Percentiles rank a stretch among this genome's conserved stretches.
Conservation (phyloP, 2,888 invertebrate species). For the Mesorhabditis belari region DNA sequence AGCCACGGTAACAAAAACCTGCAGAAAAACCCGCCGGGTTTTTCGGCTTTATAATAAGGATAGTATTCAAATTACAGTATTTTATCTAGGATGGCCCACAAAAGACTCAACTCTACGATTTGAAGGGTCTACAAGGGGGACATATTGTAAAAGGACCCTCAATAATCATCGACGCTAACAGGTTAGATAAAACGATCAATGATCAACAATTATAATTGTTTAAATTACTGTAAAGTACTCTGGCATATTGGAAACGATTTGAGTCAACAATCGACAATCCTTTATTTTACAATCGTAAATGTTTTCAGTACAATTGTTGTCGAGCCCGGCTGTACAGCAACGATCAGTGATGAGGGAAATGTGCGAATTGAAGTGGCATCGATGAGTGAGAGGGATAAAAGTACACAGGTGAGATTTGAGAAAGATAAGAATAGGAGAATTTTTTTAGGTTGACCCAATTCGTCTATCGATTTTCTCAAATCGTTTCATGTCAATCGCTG, state of each 20-base stretch:
- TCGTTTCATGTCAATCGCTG: conserved; percentile 98
- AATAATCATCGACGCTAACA: conserved; percentile 80
- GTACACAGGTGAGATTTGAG: conserved; percentile 10
- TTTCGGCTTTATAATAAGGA: too few species aligned
- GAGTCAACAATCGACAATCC: not conserved
- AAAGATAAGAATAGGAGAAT: too few species aligned
- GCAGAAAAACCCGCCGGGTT: too few species aligned
- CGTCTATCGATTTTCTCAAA: conserved; percentile 96
- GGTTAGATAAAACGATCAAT: conserved; percentile 44
- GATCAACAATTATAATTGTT: not conserved
- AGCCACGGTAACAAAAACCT: too few species aligned
- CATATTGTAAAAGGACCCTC: conserved; percentile 77
- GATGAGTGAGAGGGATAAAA: conserved; percentile 12
- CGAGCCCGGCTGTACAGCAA: conserved; percentile 78
- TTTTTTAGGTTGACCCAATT: conserved; percentile 68
- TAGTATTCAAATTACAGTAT: too few species aligned
- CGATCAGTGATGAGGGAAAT: conserved; percentile 74
- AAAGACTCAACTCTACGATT: conserved; percentile 68
- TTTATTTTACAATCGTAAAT: not conserved
- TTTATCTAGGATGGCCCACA: conserved; percentile 71
- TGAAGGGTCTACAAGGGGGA: conserved; percentile 67
- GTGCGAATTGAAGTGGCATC: conserved; percentile 48
- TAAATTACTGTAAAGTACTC: not conserved
- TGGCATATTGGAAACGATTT: not conserved
- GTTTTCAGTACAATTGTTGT: conserved; percentile 80